These are phyloP conservation scores for Apteryx mantelli DNA, from an alignment of 2,113 vertebrate genomes.

Conservation along the genomic window DNA sequence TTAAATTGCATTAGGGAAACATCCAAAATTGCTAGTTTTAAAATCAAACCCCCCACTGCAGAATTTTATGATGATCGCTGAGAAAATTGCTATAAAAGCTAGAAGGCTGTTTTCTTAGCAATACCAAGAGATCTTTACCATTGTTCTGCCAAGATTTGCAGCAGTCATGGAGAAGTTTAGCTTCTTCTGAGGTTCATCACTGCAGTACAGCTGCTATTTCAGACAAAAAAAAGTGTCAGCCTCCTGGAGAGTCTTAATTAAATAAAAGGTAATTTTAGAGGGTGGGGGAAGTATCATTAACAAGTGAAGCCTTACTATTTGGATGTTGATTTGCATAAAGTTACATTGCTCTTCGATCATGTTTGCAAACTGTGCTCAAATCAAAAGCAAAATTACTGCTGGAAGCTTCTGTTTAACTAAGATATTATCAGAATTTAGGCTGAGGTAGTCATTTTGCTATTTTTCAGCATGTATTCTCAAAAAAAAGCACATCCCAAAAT, in stretches of 20 bases:
- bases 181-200: slow-evolving; percentile 24
- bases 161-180: slow-evolving; percentile 23
- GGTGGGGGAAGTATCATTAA: background rate
- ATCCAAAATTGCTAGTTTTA: slow-evolving; percentile 25
- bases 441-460: background rate
- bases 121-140: slow-evolving; percentile 27
- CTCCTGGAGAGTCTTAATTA: slow-evolving; percentile 65
- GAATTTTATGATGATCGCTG: slow-evolving; percentile 7
- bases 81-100: slow-evolving; percentile 35
- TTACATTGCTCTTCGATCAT: background rate
- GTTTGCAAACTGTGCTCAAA: background rate
- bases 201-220: slow-evolving; percentile 41
- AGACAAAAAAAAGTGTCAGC: slow-evolving; percentile 7
- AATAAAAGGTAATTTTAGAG: slow-evolving; percentile 62
- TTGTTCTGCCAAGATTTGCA: background rate
- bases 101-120: slow-evolving; percentile 29
- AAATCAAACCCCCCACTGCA: slow-evolving; percentile 19
- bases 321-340: background rate
- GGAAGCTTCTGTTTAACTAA: background rate
- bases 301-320: slow-evolving; percentile 14
- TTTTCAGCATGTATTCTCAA: background rate
- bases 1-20: slow-evolving; percentile 33
- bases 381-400: background rate
- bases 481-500: background rate
- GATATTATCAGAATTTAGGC: background rate